phyloP scores from a whole-genome alignment of 2,113 vertebrate genomes.

The Bagarius yarrelli region DNA sequence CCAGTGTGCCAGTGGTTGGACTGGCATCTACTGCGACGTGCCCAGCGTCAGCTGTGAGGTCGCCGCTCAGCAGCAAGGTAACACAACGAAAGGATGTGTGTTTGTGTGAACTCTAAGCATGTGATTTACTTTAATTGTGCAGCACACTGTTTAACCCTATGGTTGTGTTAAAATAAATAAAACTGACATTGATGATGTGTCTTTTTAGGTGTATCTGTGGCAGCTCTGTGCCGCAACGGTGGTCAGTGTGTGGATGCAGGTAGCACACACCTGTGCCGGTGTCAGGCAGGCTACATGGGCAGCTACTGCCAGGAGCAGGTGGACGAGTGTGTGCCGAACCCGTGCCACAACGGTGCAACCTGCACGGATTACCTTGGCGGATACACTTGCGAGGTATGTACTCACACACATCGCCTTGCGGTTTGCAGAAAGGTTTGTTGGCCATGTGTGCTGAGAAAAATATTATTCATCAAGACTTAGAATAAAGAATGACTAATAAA shows the following conservation, averaged over 20 bases:
- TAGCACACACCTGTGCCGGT: slow-evolving; percentile 89
- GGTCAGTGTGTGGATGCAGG: slow-evolving; percentile 85
- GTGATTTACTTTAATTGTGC: no score
- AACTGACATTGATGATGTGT: background rate
- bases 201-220: slow-evolving; percentile 75
- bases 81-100: background rate
- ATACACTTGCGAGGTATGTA: slow-evolving; percentile 86
- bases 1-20: slow-evolving; percentile 87
- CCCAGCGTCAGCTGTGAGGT: slow-evolving; percentile 95
- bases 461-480: background rate
- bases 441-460: background rate
- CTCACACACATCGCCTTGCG: background rate
- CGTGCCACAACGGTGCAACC: slow-evolving; percentile 92
- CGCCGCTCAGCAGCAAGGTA: slow-evolving; percentile 88
- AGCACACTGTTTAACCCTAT: no score
- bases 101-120: background rate
- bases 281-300: slow-evolving; percentile 89
- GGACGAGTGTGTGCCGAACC: slow-evolving; percentile 90
- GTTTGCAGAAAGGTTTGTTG: background rate
- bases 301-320: slow-evolving; percentile 97
- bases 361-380: slow-evolving; percentile 93
- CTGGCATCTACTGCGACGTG: slow-evolving; percentile 88
- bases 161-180: no score
- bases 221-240: slow-evolving; percentile 81
- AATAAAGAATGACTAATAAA: background rate